Evolutionary conservation across 2,888 invertebrate genomes (phyloP).

Genomic region (Hecatera dysodea): DNA sequence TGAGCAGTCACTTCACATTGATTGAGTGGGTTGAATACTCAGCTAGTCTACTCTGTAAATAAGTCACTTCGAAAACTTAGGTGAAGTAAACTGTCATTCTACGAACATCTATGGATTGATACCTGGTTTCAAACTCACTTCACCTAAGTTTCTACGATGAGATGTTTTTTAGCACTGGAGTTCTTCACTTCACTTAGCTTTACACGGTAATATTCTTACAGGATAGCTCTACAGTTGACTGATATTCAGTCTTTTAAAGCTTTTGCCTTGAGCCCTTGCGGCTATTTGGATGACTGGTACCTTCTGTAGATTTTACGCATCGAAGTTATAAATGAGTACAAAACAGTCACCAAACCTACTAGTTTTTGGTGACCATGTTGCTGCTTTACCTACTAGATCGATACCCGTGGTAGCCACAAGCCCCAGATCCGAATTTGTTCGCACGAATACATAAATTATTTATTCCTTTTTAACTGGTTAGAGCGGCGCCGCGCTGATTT

Average conservation of each 20-base stretch:
- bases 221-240: neutral
- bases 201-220: no score
- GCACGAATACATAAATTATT: slow-evolving; percentile 29
- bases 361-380: no score
- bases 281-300: no score
- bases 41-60: no score
- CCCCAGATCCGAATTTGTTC: slow-evolving; percentile 6
- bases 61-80: no score
- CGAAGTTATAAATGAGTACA: neutral
- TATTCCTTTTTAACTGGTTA: slow-evolving; percentile 41
- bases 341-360: neutral
- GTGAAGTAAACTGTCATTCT: no score
- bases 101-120: no score
- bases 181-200: no score
- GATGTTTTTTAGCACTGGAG: no score
- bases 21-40: neutral
- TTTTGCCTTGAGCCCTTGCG: neutral
- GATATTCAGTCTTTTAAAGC: neutral
- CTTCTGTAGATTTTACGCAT: neutral
- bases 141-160: no score
- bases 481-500: slow-evolving; percentile 53
- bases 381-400: neutral
- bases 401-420: neutral
- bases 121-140: no score
- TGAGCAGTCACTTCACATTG: no score